Percentiles rank a stretch among this genome's conserved stretches.
phyloP scores from a whole-genome alignment of 2,888 invertebrate genomes.

The Geophilus truncorum region DNA sequence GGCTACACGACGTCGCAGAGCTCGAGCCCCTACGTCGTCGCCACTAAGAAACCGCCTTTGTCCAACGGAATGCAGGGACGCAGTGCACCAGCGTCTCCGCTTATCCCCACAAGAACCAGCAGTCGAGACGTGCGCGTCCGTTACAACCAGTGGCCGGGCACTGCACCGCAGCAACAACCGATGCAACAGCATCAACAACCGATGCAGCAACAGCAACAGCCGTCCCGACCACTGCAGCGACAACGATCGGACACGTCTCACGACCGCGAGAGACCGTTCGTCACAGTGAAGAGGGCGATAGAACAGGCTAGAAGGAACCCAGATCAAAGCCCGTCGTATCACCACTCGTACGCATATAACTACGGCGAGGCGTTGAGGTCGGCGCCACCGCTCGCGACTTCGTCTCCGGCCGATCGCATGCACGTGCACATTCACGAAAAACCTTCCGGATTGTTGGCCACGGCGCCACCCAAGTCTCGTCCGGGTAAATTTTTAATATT shows the following conservation, averaged over 20 bases:
- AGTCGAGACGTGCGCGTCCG: constrained; percentile 39
- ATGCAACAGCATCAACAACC: constrained; percentile 41
- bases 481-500: background rate
- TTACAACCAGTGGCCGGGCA: constrained; percentile 46
- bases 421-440: too few relatives aligned
- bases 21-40: constrained; percentile 29
- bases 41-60: constrained; percentile 38
- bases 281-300: constrained; percentile 58
- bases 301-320: constrained; percentile 42
- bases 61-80: constrained; percentile 31
- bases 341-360: constrained; percentile 14
- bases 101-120: constrained; percentile 51
- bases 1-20: constrained; percentile 31
- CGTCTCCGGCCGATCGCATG: background rate
- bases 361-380: background rate
- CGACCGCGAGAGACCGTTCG: constrained; percentile 60
- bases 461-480: background rate
- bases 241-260: constrained; percentile 45
- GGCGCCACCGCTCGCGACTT: constrained; percentile 25
- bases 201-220: constrained; percentile 42
- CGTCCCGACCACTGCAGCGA: constrained; percentile 47
- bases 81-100: constrained; percentile 51
- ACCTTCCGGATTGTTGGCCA: constrained; percentile 20
- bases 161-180: constrained; percentile 42
- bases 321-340: constrained; percentile 14